Evolutionary conservation across 2,888 invertebrate species (phyloP).

Genomic region (Cheilosia vulpina): DNA sequence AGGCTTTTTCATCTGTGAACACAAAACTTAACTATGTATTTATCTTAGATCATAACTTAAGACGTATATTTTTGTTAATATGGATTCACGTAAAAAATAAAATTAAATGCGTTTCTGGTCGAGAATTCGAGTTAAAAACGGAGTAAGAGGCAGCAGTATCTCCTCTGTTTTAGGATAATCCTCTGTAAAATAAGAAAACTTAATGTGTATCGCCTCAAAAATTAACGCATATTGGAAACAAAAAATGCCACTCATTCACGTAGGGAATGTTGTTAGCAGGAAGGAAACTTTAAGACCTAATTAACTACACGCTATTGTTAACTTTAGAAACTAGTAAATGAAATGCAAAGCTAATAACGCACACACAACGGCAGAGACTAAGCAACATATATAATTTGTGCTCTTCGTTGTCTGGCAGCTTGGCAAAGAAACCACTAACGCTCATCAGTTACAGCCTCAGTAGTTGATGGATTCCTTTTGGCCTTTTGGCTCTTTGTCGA

Average conservation of each 20-base stretch:
- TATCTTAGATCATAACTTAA: constrained; percentile 22
- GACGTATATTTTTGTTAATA: background rate
- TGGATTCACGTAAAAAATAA: background rate
- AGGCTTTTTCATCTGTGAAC: no score
- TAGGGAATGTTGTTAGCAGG: constrained; percentile 48
- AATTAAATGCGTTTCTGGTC: constrained; percentile 47
- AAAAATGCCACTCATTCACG: constrained; percentile 30
- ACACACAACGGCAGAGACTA: no score
- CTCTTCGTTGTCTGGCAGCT: no score
- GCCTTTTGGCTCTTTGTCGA: no score
- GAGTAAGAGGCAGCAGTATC: no score
- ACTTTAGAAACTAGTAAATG: no score
- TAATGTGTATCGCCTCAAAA: constrained; percentile 15
- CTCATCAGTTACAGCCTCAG: no score
- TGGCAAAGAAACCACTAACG: no score
- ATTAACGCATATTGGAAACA: constrained; percentile 1
- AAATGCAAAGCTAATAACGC: no score
- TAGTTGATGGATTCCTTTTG: no score
- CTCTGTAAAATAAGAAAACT: constrained; percentile 59
- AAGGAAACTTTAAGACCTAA: background rate
- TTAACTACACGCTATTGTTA: no score
- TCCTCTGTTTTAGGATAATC: constrained; percentile 41
- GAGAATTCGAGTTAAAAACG: constrained; percentile 23
- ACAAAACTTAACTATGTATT: background rate
- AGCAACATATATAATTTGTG: no score